These are phyloP conservation scores for Erythrocercus mccallii DNA, from an alignment of 2,113 vertebrate species.

Conservation along the genomic window DNA sequence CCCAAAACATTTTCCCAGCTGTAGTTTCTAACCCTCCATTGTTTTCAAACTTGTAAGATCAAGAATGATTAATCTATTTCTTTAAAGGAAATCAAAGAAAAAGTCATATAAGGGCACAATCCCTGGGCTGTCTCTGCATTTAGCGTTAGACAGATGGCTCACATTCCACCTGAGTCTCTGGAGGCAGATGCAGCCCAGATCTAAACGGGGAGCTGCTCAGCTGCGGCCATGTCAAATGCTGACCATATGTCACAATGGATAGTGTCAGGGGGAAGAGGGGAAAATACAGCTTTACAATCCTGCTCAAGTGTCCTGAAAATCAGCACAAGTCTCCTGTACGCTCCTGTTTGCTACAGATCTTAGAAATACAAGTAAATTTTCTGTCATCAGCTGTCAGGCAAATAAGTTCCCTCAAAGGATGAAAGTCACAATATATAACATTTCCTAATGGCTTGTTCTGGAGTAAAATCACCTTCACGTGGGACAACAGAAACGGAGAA, in stretches of 20 bases:
- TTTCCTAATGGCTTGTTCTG: background rate
- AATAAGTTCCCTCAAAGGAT: background rate
- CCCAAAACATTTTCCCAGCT: background rate
- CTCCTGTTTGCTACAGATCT: background rate
- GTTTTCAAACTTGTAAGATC: conserved; percentile 24
- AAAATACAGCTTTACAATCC: background rate
- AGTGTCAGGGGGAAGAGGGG: background rate
- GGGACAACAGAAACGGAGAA: background rate
- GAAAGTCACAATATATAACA: background rate
- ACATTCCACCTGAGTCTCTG: conserved; percentile 55
- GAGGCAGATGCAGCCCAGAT: conserved; percentile 32
- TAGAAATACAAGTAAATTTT: background rate
- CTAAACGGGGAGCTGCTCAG: conserved; percentile 23
- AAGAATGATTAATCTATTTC: background rate
- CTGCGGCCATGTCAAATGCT: background rate
- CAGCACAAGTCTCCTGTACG: background rate
- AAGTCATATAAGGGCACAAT: background rate
- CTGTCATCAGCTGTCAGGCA: background rate
- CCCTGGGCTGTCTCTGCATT: background rate
- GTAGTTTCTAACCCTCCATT: background rate
- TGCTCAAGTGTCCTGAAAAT: background rate
- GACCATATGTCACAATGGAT: conserved; percentile 34
- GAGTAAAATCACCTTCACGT: background rate
- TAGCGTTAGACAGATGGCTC: conserved; percentile 49
- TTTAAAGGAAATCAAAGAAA: conserved; percentile 24